Evolutionary conservation across 2,888 invertebrate species (phyloP).

Genomic region (Drosophila melanosoma): DNA sequence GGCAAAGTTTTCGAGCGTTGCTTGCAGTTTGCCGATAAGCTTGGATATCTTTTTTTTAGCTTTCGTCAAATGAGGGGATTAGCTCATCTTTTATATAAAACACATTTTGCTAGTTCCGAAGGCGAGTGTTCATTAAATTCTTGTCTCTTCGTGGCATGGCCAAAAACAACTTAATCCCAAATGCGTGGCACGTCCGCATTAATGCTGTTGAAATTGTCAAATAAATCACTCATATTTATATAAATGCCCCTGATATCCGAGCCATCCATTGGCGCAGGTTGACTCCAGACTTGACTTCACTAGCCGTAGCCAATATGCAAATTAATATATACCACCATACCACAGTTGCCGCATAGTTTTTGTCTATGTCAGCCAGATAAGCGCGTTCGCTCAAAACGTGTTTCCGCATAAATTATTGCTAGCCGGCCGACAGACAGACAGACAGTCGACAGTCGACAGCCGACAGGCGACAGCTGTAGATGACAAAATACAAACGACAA

Average conservation of each 20-base stretch:
- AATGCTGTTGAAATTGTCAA: slow-evolving; percentile 82
- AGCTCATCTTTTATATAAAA: slow-evolving; percentile 15
- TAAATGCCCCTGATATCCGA: slow-evolving; percentile 74
- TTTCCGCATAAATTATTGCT: slow-evolving; percentile 76
- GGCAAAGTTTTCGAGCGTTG: slow-evolving; percentile 21
- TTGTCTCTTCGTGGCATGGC: slow-evolving; percentile 5
- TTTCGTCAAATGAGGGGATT: slow-evolving; percentile 24
- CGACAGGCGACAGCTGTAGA: not conserved
- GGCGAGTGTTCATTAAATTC: slow-evolving; percentile 12
- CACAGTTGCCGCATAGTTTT: slow-evolving; percentile 15
- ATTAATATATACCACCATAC: slow-evolving; percentile 43
- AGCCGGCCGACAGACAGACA: slow-evolving; percentile 4
- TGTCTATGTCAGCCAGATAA: slow-evolving; percentile 54
- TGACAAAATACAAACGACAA: slow-evolving; percentile 11
- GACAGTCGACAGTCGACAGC: not conserved
- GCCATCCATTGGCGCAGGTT: slow-evolving; percentile 38
- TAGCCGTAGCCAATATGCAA: slow-evolving; percentile 50
- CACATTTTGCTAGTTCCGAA: slow-evolving; percentile 8
- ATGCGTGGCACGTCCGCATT: slow-evolving; percentile 77
- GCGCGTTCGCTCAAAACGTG: slow-evolving; percentile 73
- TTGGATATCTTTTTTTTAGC: slow-evolving; percentile 3
- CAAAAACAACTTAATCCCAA: slow-evolving; percentile 51
- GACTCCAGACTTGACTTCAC: slow-evolving; percentile 28
- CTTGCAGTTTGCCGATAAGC: slow-evolving; percentile 41
- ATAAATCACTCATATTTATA: slow-evolving; percentile 84